These are phyloP conservation scores for Laothoe populi DNA, from an alignment of 2,888 invertebrate species.

Conservation along the genomic window DNA sequence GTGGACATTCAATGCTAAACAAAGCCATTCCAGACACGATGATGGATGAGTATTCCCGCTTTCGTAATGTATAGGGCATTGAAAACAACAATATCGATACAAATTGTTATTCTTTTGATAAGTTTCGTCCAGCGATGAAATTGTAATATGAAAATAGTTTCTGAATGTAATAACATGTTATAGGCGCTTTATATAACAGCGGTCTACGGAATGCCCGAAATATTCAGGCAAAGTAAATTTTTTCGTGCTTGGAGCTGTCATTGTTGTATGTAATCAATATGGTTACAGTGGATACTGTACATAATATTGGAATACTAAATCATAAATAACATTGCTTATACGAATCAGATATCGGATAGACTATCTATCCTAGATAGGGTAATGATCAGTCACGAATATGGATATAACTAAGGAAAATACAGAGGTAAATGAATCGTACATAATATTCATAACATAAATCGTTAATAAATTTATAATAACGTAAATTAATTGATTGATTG, in stretches of 20 bases:
- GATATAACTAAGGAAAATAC: too few species aligned
- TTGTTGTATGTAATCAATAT: neutral
- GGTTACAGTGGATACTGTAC: neutral
- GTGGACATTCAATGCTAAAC: conserved; percentile 57
- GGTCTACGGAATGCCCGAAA: neutral
- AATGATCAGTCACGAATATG: too few species aligned
- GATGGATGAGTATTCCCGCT: conserved; percentile 54
- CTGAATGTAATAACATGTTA: neutral
- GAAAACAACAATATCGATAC: conserved; percentile 40
- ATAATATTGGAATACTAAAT: too few species aligned
- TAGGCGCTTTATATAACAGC: neutral
- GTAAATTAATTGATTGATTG: too few species aligned
- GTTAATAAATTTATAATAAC: too few species aligned
- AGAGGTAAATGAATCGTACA: too few species aligned
- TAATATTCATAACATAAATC: too few species aligned
- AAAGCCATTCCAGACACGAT: conserved; percentile 56
- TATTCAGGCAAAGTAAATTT: neutral
- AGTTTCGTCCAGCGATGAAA: neutral
- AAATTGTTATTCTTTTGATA: conserved; percentile 37
- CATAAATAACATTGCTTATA: too few species aligned
- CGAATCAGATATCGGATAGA: too few species aligned
- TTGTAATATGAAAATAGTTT: conserved; percentile 1
- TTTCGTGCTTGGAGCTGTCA: neutral
- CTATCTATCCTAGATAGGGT: too few species aligned
- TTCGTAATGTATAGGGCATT: conserved; percentile 49